Evolutionary conservation across 1,140 invertebrate genomes (phyloP), one percentile per base, ranked within the genome.

Genomic region (Drosophila asahinai): DNA sequence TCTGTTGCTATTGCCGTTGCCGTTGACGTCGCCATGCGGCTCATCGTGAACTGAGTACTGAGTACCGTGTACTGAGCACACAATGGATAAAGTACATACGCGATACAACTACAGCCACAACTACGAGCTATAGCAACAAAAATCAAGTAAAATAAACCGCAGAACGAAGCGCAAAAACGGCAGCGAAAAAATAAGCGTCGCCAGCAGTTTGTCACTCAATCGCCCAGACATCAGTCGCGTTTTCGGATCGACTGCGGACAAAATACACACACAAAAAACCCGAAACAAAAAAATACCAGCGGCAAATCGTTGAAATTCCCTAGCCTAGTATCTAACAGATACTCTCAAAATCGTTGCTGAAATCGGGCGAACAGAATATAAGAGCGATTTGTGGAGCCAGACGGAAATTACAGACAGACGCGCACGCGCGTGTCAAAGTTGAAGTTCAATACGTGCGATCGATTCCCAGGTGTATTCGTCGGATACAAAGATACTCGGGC

Each of bases 161-260:
- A 72, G 73, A 73, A 75, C 76, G 77, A 78, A 79, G 66, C 75
- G 75, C 61, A 66, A 86, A 71, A 81, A 81, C 62, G 62, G 77
- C 76, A 80, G 77, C 72, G 81, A 73, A 80, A 82, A 82, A 81
- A 87, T 49, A 52, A 59, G 84, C 84, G 70, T 73, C 63, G 84
- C 73, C 57, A 90, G 84, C 84, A 89, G 84, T 89, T 89, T 89
- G 84, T 90, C 84, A 89, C 81, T 89, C 84, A 89, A 89, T 89
- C 84, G 84, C 81, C 70, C 78, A 79, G 84, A 77, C 83, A 89
- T 87, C 84, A 86, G 86, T 84, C 84, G 84, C 84, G 77, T 81
- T 86, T 86, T 78, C 71, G 49, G 65, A 73, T 71, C 40, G 62
- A 27, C 51, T 42, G 61, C 59, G 42, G 64, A 61, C 67, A 47